Conservation (phyloP, 2,113 vertebrate genomes). For the Thomomys bottae region DNA sequence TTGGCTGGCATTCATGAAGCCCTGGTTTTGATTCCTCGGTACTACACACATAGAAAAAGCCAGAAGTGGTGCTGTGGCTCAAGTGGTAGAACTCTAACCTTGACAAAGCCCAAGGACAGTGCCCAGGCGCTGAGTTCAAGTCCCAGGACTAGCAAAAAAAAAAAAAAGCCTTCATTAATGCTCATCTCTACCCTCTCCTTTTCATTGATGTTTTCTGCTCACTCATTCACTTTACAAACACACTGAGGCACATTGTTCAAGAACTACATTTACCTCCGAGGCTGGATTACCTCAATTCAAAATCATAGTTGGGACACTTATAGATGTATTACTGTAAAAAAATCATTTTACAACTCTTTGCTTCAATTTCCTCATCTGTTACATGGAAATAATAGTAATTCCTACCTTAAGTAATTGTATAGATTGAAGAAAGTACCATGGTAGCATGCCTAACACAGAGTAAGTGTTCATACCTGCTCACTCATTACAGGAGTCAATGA, state of each 20-base stretch:
- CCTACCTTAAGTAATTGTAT: not conserved
- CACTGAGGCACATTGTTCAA: not conserved
- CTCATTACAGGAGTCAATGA: not conserved
- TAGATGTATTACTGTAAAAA: not conserved
- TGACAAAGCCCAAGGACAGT: too few relatives aligned
- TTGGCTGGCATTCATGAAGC: too few relatives aligned
- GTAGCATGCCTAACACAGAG: rapidly evolving
- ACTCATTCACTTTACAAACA: not conserved
- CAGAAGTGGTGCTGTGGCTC: too few relatives aligned
- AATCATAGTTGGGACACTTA: not conserved
- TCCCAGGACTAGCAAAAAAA: too few relatives aligned
- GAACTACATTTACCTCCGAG: not conserved
- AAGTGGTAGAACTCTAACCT: too few relatives aligned
- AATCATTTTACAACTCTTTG: not conserved
- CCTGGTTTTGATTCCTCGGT: too few relatives aligned
- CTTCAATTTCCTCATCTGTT: not conserved
- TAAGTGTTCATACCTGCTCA: not conserved
- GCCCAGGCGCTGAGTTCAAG: too few relatives aligned
- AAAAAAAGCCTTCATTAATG: not conserved
- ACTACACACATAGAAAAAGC: too few relatives aligned
- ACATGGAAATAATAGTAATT: not conserved
- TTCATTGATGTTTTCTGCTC: not conserved
- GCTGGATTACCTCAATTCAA: not conserved
- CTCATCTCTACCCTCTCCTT: too few relatives aligned
- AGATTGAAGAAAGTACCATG: not conserved